phyloP scores from a whole-genome alignment of 2,888 invertebrate genomes.

The Thalpophila matura region DNA sequence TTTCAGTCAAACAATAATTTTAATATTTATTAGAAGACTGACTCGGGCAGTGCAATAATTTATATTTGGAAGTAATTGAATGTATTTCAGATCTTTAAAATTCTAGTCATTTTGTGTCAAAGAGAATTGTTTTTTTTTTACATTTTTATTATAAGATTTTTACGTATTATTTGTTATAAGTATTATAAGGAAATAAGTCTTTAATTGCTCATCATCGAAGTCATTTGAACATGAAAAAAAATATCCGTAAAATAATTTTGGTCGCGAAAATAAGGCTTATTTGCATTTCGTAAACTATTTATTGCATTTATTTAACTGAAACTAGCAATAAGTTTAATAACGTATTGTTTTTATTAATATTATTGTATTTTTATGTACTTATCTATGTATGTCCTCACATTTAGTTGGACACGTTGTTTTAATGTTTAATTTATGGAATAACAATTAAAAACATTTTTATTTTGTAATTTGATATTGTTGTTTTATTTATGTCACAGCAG shows the following conservation, averaged over 20 bases:
- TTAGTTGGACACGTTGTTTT: constrained; percentile 72
- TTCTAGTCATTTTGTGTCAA: constrained; percentile 61
- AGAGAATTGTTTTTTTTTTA: constrained; percentile 34
- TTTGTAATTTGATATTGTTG: constrained; percentile 78
- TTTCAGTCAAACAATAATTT: constrained; percentile 41
- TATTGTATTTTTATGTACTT: constrained; percentile 55
- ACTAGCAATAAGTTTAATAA: constrained; percentile 43
- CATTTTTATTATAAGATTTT: background rate
- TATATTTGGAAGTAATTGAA: constrained; percentile 38
- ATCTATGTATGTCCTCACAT: constrained; percentile 24
- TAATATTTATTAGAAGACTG: constrained; percentile 79
- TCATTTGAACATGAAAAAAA: too few relatives aligned
- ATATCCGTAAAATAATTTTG: constrained; percentile 19
- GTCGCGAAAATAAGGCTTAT: constrained; percentile 19
- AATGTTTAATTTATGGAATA: constrained; percentile 63
- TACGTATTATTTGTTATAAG: constrained; percentile 40
- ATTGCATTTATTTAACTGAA: constrained; percentile 56
- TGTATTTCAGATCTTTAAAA: constrained; percentile 38
- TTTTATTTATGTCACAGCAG: constrained; percentile 66
- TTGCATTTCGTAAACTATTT: constrained; percentile 58
- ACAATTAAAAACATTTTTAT: constrained; percentile 81
- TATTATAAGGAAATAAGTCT: too few relatives aligned
- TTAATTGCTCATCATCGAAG: too few relatives aligned
- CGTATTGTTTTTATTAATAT: constrained; percentile 64
- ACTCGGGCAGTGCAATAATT: constrained; percentile 88